phyloP scores from a whole-genome alignment of 1,140 invertebrate species.

The Aphaenogaster ashmeadi region DNA sequence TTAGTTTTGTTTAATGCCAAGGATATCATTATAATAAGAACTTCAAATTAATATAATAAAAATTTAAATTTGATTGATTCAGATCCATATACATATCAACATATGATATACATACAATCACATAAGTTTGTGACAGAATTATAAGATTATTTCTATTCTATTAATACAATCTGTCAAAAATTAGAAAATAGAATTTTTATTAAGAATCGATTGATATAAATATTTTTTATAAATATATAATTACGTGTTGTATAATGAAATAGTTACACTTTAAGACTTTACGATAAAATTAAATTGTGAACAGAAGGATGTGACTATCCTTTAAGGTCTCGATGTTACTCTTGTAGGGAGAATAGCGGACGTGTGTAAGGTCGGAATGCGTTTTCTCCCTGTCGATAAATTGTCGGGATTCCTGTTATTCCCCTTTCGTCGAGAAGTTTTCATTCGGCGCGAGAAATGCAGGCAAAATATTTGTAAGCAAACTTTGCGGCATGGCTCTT shows the following conservation, averaged over 20 bases:
- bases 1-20: neutral
- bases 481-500: slow-evolving; percentile 51
- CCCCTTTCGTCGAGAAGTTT: slow-evolving; percentile 64
- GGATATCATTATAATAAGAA: neutral
- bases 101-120: neutral
- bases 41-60: neutral
- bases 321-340: slow-evolving; percentile 57
- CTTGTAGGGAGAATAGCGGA: slow-evolving; percentile 29
- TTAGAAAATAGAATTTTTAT: neutral
- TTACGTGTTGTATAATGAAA: neutral
- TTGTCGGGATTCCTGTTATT: slow-evolving; percentile 56
- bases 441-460: slow-evolving; percentile 74
- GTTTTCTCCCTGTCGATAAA: slow-evolving; percentile 63
- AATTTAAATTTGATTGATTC: neutral
- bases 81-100: neutral
- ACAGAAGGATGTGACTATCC: slow-evolving; percentile 31
- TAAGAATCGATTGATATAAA: neutral
- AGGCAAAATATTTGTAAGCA: slow-evolving; percentile 58
- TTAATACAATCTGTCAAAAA: neutral
- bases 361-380: slow-evolving; percentile 57
- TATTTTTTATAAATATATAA: slow-evolving; percentile 1
- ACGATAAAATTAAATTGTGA: slow-evolving; percentile 34
- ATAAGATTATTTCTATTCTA: neutral
- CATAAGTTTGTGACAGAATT: neutral
- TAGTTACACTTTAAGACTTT: neutral